These are phyloP conservation scores for Nesidiocoris tenuis DNA, from an alignment of 2,888 invertebrate genomes.

Conservation along the genomic window DNA sequence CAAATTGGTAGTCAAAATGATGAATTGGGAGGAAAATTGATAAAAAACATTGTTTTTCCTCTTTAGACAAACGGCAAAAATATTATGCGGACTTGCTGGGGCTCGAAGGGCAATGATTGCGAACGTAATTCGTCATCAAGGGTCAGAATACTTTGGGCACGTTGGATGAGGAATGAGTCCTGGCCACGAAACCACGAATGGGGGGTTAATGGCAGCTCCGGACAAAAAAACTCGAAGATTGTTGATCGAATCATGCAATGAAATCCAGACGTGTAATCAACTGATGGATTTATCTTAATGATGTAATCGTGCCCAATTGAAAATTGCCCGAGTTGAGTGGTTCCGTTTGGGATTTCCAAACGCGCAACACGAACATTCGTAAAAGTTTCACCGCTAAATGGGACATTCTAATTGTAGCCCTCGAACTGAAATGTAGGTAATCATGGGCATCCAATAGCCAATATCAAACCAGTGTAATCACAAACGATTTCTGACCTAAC, in stretches of 20 bases:
- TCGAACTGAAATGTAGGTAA: too few species aligned
- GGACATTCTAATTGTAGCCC: too few species aligned
- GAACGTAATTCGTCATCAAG: background rate
- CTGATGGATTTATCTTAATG: background rate
- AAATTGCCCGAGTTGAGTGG: too few species aligned
- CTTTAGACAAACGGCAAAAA: background rate
- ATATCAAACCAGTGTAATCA: too few species aligned
- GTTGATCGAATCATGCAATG: background rate
- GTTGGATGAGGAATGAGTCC: background rate
- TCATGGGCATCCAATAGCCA: too few species aligned
- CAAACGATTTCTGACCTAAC: too few species aligned
- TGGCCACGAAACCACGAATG: background rate
- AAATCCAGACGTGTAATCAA: background rate
- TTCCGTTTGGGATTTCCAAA: too few species aligned
- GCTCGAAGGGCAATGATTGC: background rate
- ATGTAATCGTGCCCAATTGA: background rate
- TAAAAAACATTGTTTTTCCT: too few species aligned
- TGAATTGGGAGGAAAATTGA: too few species aligned
- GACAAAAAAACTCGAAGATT: background rate
- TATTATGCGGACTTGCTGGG: background rate
- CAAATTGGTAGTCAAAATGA: too few species aligned
- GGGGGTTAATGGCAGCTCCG: background rate
- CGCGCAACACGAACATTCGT: too few species aligned
- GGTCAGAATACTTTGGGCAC: background rate
- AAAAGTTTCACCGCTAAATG: too few species aligned